Conservation (phyloP, 2,113 vertebrate species). For the Neogobius melanostomus region DNA sequence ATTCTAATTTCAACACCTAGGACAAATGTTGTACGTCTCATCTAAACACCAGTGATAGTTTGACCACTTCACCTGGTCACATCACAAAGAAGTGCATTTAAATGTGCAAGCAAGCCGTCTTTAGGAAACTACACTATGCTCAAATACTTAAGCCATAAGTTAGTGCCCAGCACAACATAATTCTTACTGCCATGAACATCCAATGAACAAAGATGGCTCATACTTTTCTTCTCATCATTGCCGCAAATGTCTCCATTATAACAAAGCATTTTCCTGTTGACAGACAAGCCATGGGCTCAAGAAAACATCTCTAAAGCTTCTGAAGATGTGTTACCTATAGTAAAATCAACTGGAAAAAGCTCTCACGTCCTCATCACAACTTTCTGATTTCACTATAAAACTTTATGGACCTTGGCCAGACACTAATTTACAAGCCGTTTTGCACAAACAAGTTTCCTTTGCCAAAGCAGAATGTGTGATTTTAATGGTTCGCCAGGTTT, state of each 20-base stretch:
- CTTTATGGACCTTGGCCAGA: constrained; percentile 17
- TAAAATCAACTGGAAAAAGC: constrained; percentile 13
- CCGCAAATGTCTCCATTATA: not conserved
- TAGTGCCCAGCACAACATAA: constrained; percentile 27
- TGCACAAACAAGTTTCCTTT: constrained; percentile 24
- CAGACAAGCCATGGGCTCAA: not conserved
- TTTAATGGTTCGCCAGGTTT: constrained; percentile 48
- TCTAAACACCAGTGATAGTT: no score
- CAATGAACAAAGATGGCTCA: not conserved
- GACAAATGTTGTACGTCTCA: no score
- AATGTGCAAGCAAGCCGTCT: not conserved
- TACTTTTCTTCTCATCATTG: not conserved
- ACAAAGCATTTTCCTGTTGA: not conserved
- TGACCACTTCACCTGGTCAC: no score
- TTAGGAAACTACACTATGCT: not conserved
- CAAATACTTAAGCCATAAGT: constrained; percentile 18
- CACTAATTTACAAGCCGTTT: constrained; percentile 10
- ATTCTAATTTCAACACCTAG: no score
- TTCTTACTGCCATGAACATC: constrained; percentile 19
- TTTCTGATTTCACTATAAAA: constrained; percentile 23
- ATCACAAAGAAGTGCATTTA: no score
- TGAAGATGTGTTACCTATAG: not conserved
- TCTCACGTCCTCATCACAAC: constrained; percentile 7
- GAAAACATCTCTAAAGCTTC: not conserved
- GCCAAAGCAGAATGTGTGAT: constrained; percentile 34